A percentile compares a stretch with the other conserved stretches of the same genome.
Evolutionary conservation across 2,888 invertebrate species (phyloP).

Genomic region (Patella pellucida): DNA sequence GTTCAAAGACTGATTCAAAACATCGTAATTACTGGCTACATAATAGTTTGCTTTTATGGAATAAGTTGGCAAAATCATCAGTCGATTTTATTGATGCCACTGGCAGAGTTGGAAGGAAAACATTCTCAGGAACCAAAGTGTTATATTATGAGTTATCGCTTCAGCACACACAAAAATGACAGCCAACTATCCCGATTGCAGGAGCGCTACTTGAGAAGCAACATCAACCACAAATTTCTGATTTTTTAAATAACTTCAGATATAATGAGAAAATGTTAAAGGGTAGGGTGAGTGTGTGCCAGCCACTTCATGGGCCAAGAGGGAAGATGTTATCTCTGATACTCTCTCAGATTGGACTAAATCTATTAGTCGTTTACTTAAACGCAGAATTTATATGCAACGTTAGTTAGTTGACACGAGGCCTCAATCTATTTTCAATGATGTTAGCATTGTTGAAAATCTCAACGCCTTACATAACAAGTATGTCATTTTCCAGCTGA

Average conservation of each 20-base stretch:
- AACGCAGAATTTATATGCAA: too few relatives aligned
- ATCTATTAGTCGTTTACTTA: too few relatives aligned
- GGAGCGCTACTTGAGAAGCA: not conserved
- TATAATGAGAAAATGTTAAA: not conserved
- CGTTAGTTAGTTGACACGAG: too few relatives aligned
- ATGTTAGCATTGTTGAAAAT: too few relatives aligned
- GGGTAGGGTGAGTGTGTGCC: too few relatives aligned
- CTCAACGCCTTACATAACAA: too few relatives aligned
- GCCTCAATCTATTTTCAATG: too few relatives aligned
- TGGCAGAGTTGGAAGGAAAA: not conserved
- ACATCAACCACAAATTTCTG: not conserved
- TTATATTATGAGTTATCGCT: not conserved
- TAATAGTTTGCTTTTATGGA: constrained; percentile 1
- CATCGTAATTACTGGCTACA: not conserved
- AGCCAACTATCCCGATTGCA: not conserved
- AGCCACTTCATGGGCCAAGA: too few relatives aligned
- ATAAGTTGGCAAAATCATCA: not conserved
- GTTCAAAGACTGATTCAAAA: not conserved
- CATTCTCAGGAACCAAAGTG: not conserved
- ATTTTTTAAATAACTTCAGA: not conserved
- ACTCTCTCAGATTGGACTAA: too few relatives aligned
- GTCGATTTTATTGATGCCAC: not conserved
- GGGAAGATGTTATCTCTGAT: too few relatives aligned
- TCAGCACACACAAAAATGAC: not conserved
- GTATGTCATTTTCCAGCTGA: too few relatives aligned